phyloP scores from a whole-genome alignment of 2,888 invertebrate genomes.

The Caenorhabditis sp. region DNA sequence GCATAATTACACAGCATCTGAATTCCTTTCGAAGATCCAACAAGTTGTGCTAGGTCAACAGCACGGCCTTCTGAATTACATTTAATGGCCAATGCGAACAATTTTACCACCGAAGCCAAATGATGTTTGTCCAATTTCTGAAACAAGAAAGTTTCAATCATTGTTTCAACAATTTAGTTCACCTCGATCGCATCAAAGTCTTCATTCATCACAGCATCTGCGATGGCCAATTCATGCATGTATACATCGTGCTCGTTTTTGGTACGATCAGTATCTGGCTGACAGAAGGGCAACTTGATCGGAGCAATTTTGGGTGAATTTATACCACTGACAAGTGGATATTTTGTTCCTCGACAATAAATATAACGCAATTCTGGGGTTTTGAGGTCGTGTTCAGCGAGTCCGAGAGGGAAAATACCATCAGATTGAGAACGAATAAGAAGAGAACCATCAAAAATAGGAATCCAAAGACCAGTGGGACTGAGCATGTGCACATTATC shows the following conservation, averaged over 20 bases:
- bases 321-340: constrained; percentile 43
- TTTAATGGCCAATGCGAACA: constrained; percentile 55
- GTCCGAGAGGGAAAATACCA: constrained; percentile 61
- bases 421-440: constrained; percentile 49
- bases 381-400: constrained; percentile 33
- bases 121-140: constrained; percentile 29
- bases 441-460: constrained; percentile 58
- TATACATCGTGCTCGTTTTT: constrained; percentile 57
- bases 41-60: constrained; percentile 55
- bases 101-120: constrained; percentile 47
- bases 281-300: constrained; percentile 57
- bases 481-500: constrained; percentile 44
- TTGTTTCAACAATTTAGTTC: too few species aligned
- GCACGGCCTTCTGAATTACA: constrained; percentile 51
- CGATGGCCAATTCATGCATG: constrained; percentile 52
- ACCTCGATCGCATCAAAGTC: neutral
- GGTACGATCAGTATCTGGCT: constrained; percentile 29
- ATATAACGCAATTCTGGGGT: constrained; percentile 53
- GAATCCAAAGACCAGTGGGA: constrained; percentile 58
- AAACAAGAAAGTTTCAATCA: neutral
- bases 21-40: constrained; percentile 42
- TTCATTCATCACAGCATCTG: constrained; percentile 11
- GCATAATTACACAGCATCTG: constrained; percentile 56
- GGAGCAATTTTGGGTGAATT: constrained; percentile 46
- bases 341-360: constrained; percentile 53